A percentile compares a stretch with the other conserved stretches of the same genome.
Conservation (phyloP, 1,140 invertebrate genomes). For the Hetaerina americana region DNA sequence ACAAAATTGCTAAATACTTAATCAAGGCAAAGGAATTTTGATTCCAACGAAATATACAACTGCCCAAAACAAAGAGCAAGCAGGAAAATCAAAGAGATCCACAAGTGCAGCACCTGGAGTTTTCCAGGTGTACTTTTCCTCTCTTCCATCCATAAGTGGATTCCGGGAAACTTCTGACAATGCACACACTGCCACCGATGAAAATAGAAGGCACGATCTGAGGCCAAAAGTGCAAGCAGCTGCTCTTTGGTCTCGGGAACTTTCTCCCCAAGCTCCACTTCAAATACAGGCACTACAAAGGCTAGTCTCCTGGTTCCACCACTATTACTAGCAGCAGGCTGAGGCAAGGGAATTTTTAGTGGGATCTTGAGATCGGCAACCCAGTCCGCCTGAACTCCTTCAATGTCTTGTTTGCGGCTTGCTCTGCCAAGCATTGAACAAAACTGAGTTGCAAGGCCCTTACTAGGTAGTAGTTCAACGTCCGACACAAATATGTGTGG, state of each 20-base stretch:
- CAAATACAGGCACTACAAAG: slow-evolving; percentile 60
- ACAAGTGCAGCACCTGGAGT: slow-evolving; percentile 7
- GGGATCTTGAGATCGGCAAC: not conserved
- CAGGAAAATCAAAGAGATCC: no score
- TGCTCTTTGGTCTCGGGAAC: slow-evolving; percentile 44
- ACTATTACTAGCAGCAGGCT: slow-evolving; percentile 27
- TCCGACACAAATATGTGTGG: slow-evolving; percentile 59
- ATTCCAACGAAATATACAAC: no score
- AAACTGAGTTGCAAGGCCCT: slow-evolving; percentile 45
- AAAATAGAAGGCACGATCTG: slow-evolving; percentile 35
- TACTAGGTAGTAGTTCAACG: slow-evolving; percentile 58
- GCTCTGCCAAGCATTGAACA: slow-evolving; percentile 38
- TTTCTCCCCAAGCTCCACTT: slow-evolving; percentile 41
- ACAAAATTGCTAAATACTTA: no score
- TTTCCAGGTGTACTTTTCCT: slow-evolving; percentile 23
- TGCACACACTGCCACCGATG: slow-evolving; percentile 49
- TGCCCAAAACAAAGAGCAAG: no score
- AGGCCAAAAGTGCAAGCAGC: slow-evolving; percentile 30
- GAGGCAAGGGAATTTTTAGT: slow-evolving; percentile 22
- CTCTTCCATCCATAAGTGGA: slow-evolving; percentile 48
- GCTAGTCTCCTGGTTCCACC: slow-evolving; percentile 25
- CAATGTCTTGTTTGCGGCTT: slow-evolving; percentile 24
- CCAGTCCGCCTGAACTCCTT: not conserved
- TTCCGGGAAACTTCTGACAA: slow-evolving; percentile 64
- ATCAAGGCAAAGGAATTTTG: no score